phyloP scores from a whole-genome alignment of 2,888 invertebrate species.

The Synanthedon vespiformis region DNA sequence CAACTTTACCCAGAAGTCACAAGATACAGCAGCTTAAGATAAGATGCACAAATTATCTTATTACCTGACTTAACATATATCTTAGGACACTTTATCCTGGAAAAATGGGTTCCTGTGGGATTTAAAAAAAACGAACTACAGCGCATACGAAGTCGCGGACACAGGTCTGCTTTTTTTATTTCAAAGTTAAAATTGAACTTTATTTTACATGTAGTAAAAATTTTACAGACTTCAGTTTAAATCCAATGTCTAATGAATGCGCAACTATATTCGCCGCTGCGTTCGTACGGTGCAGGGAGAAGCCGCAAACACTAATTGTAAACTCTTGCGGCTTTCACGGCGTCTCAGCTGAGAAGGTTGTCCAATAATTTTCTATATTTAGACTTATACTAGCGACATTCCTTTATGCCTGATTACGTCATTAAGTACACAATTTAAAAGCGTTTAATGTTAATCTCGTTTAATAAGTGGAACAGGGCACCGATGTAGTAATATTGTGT shows the following conservation, averaged over 20 bases:
- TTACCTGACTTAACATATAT: too few species aligned
- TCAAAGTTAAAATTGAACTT: too few species aligned
- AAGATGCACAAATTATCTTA: too few species aligned
- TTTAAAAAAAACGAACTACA: too few species aligned
- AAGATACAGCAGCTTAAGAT: too few species aligned
- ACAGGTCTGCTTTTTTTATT: too few species aligned
- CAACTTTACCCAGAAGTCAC: too few species aligned
- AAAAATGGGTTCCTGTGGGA: too few species aligned
- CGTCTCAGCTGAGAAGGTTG: slow-evolving; percentile 59
- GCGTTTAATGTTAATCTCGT: too few species aligned
- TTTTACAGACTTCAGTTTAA: slow-evolving; percentile 67
- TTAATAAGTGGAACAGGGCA: background rate
- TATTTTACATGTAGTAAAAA: too few species aligned
- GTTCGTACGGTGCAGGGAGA: slow-evolving; percentile 65
- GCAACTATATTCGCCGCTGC: slow-evolving; percentile 71
- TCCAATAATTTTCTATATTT: background rate
- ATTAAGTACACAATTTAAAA: background rate
- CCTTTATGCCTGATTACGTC: background rate
- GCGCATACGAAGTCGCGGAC: too few species aligned
- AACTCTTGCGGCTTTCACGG: slow-evolving; percentile 68
- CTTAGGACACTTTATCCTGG: too few species aligned
- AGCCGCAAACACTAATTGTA: slow-evolving; percentile 66
- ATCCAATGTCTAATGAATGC: slow-evolving; percentile 72
- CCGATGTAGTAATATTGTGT: background rate
- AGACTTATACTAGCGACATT: background rate